phyloP scores from a whole-genome alignment of 2,888 invertebrate species.

The Apotomis turbidana region DNA sequence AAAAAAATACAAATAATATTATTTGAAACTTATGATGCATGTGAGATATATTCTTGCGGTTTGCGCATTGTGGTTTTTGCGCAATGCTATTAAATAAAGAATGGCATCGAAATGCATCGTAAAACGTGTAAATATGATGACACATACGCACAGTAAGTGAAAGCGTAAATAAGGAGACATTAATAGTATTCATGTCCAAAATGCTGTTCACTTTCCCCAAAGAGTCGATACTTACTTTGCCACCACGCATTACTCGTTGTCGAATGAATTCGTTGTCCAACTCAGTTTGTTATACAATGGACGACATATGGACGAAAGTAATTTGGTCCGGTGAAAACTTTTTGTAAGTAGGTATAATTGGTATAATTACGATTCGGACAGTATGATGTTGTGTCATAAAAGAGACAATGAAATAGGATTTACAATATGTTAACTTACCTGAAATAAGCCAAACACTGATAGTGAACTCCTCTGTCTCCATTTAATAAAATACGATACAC shows the following conservation, averaged over 20 bases:
- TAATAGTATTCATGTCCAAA: slow-evolving; percentile 67
- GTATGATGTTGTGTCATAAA: neutral
- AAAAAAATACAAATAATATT: no score
- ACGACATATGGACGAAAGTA: neutral
- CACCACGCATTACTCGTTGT: slow-evolving; percentile 4
- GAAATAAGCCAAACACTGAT: no score
- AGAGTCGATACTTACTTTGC: slow-evolving; percentile 20
- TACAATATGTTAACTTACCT: no score
- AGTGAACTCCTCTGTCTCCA: no score
- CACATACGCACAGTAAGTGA: slow-evolving; percentile 59
- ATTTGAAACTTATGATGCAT: neutral
- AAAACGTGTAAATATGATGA: slow-evolving; percentile 22
- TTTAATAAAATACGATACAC: no score
- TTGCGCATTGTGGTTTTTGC: neutral
- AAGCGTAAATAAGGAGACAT: slow-evolving; percentile 72
- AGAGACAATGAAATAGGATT: no score
- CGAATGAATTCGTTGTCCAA: slow-evolving; percentile 11
- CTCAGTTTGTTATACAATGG: neutral
- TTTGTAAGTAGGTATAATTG: slow-evolving; percentile 7
- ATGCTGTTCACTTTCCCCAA: slow-evolving; percentile 73
- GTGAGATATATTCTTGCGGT: neutral
- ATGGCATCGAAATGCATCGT: slow-evolving; percentile 13
- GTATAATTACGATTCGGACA: neutral
- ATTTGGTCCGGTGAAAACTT: slow-evolving; percentile 1
- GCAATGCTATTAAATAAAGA: slow-evolving; percentile 1